Base-by-base conservation (phyloP, 2,888 invertebrate species). In the Pachymerium ferrugineum region DNA sequence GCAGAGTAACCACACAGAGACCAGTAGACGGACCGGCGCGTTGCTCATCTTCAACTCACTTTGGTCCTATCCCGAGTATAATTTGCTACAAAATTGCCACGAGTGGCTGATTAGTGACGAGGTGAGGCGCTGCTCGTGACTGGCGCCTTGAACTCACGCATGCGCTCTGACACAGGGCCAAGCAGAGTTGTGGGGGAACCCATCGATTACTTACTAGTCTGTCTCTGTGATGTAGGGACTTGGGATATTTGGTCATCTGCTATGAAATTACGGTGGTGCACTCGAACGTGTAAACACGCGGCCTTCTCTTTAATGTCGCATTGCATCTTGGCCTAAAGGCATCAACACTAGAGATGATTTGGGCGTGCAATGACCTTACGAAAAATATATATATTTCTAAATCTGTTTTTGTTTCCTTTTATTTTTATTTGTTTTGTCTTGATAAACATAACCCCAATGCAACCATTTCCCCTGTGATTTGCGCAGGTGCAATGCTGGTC, bases 181-280 rank as follows among this genome's bases (percentile, higher is more conserved):
- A n/a, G 47, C 47, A 22, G n/a, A n/a, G 47, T 54, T 54, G 47
- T 54, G 47, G 47, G 38, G 19, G 19, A 54, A 3, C 19, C 47
- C 47, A 54, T 54, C 47, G 47, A 54, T 54, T 54, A 54, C 47
- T 54, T 54, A n/a, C n/a, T n/a, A 54, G 47, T 54, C 47, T 54
- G 47, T 22, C 47, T 54, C n/a, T n/a, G n/a, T n/a, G 47, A 54
- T 54, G 47, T 54, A 22, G 19, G 19, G 47, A 22, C 47, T 54
- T 22, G 47, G n/a, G 47, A 54, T 54, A 22, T 54, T 54, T 54
- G 47, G 47, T 54, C 47, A 54, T 54, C 47, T 22, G 16, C 47
- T 19, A 54, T 54, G 47, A 54, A 54, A 54, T 54, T 54, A 54
- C 22, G n/a, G 47, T 54, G 47, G 19, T 22, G 22, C 47, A 54